Evolutionary conservation across 2,888 invertebrate species (phyloP).

Genomic region (Watsonalla binaria): DNA sequence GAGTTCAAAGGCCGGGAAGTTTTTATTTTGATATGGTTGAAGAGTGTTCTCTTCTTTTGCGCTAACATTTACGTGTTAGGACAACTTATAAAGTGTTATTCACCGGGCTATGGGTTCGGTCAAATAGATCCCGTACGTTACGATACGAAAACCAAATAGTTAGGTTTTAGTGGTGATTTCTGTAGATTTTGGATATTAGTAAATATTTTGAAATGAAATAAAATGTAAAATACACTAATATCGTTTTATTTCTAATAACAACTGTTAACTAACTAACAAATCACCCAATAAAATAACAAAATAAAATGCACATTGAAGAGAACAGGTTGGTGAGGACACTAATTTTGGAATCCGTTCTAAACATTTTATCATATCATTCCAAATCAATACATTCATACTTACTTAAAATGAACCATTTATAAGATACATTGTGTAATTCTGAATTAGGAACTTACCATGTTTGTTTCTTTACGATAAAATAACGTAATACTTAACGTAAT

Average conservation of each 20-base stretch:
- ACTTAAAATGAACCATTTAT: too few species aligned
- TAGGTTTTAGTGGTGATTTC: constrained; percentile 11
- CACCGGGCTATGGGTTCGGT: constrained; percentile 53
- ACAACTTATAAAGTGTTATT: constrained; percentile 71
- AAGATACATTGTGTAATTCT: too few species aligned
- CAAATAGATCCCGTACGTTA: constrained; percentile 7
- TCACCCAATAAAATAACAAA: constrained; percentile 41
- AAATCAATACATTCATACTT: constrained; percentile 9
- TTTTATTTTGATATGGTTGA: constrained; percentile 90
- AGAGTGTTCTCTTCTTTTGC: constrained; percentile 89
- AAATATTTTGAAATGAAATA: constrained; percentile 20
- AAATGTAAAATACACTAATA: constrained; percentile 20
- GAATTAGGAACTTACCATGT: too few species aligned
- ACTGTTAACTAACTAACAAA: constrained; percentile 38
- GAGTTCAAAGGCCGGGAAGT: constrained; percentile 93
- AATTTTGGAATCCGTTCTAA: neutral
- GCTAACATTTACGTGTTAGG: constrained; percentile 86
- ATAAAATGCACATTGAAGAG: constrained; percentile 25
- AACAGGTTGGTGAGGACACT: constrained; percentile 7
- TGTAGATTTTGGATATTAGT: constrained; percentile 23
- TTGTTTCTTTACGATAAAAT: too few species aligned
- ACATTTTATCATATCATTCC: constrained; percentile 6
- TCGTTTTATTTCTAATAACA: constrained; percentile 54
- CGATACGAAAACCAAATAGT: neutral
- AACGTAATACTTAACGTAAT: too few species aligned